A percentile compares a stretch with the other conserved stretches of the same genome.
phyloP scores from a whole-genome alignment of 2,113 vertebrate genomes.

The Scytalopus superciliaris region DNA sequence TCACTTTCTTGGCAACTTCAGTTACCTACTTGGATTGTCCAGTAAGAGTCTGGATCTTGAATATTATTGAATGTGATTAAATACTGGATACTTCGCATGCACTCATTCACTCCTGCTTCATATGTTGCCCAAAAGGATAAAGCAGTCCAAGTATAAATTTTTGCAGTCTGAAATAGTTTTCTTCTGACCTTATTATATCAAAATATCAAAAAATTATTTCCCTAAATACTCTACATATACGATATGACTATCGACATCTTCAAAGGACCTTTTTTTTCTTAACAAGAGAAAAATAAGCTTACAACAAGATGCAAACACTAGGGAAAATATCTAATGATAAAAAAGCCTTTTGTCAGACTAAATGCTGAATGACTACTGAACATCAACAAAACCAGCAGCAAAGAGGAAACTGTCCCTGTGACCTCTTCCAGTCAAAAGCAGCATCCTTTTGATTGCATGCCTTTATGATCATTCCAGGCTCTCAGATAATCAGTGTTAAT shows the following conservation, averaged over 20 bases:
- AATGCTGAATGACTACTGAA: background rate
- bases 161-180: background rate
- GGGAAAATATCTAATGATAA: background rate
- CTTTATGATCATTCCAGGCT: background rate
- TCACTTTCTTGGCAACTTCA: background rate
- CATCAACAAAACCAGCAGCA: background rate
- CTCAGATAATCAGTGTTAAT: background rate
- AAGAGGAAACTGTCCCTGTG: background rate
- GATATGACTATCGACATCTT: background rate
- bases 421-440: background rate
- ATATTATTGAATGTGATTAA: background rate
- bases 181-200: background rate
- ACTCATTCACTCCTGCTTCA: background rate
- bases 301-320: background rate
- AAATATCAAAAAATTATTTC: background rate
- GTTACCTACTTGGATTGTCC: background rate
- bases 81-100: background rate
- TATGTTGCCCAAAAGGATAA: background rate
- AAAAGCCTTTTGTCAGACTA: background rate
- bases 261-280: background rate
- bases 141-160: background rate
- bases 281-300: background rate
- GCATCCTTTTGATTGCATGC: background rate
- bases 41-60: background rate
- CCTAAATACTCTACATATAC: background rate